These are phyloP conservation scores for Agrilus planipennis DNA, from an alignment of 1,140 invertebrate species.

Conservation along the genomic window DNA sequence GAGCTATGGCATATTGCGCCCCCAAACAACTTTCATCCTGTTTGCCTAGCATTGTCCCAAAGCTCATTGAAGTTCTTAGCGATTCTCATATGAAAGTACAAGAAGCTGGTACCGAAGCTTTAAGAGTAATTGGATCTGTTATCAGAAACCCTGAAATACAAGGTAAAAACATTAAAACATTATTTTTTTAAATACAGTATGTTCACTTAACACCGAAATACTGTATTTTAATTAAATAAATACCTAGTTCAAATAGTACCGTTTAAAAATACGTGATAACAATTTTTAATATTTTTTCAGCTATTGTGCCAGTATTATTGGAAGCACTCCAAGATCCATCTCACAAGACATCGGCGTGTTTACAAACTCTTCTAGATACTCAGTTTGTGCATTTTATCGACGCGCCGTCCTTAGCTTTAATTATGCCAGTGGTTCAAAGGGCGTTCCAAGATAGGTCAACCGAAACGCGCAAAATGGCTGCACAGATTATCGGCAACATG, in stretches of 20 bases:
- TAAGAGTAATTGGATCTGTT: slow-evolving; percentile 94
- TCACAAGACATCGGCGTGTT: slow-evolving; percentile 82
- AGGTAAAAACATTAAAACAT: slow-evolving; percentile 44
- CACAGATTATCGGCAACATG: slow-evolving; percentile 99
- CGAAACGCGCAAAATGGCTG: slow-evolving; percentile 96
- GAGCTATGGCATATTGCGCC: slow-evolving; percentile 96
- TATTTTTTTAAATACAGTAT: neutral
- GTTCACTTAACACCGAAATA: neutral
- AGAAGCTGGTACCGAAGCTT: slow-evolving; percentile 86
- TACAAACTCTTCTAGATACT: slow-evolving; percentile 88
- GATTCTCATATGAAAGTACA: slow-evolving; percentile 99
- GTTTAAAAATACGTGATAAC: neutral
- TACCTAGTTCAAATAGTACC: neutral
- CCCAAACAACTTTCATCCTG: slow-evolving; percentile 97
- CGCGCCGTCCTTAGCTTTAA: slow-evolving; percentile 92
- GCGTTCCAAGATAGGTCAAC: slow-evolving; percentile 95
- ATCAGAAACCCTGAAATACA: slow-evolving; percentile 98
- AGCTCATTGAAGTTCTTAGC: slow-evolving; percentile 90
- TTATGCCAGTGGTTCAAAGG: slow-evolving; percentile 97
- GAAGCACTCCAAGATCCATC: slow-evolving; percentile 94
- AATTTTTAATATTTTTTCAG: slow-evolving; percentile 35
- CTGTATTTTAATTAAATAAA: neutral
- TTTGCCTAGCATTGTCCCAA: slow-evolving; percentile 96
- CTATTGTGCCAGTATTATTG: slow-evolving; percentile 82
- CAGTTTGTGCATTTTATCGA: slow-evolving; percentile 99